These are phyloP conservation scores for Deilephila porcellus DNA, from an alignment of 2,888 invertebrate genomes.

Conservation along the genomic window DNA sequence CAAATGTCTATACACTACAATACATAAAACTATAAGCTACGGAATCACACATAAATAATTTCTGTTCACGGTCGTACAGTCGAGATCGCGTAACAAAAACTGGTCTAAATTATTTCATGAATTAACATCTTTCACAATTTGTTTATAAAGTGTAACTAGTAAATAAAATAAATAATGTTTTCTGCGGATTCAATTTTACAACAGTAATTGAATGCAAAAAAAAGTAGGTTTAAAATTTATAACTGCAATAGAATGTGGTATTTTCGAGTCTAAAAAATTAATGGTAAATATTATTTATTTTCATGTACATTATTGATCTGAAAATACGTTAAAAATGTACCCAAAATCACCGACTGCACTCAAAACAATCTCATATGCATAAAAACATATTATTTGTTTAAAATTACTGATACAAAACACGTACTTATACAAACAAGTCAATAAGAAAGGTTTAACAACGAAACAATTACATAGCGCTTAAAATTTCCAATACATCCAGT, in stretches of 20 bases:
- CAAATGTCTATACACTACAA: constrained; percentile 71
- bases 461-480: constrained; percentile 60
- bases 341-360: constrained; percentile 39
- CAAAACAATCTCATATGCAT: constrained; percentile 76
- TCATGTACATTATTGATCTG: background rate
- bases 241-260: too few relatives aligned
- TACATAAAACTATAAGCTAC: constrained; percentile 65
- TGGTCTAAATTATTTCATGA: background rate
- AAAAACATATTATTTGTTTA: constrained; percentile 61
- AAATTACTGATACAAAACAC: constrained; percentile 68
- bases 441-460: constrained; percentile 78
- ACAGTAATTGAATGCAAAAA: too few relatives aligned
- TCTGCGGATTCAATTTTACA: too few relatives aligned
- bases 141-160: too few relatives aligned
- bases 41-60: constrained; percentile 84
- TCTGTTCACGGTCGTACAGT: constrained; percentile 68
- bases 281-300: background rate
- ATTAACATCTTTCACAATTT: too few relatives aligned
- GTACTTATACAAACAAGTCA: constrained; percentile 71
- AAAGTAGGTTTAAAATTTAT: too few relatives aligned
- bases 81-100: constrained; percentile 16
- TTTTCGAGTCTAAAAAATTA: too few relatives aligned
- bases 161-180: too few relatives aligned
- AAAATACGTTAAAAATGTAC: too few relatives aligned
- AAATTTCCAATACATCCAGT: constrained; percentile 2